phyloP scores from a whole-genome alignment of 2,113 vertebrate genomes.

The Osmerus eperlanus region DNA sequence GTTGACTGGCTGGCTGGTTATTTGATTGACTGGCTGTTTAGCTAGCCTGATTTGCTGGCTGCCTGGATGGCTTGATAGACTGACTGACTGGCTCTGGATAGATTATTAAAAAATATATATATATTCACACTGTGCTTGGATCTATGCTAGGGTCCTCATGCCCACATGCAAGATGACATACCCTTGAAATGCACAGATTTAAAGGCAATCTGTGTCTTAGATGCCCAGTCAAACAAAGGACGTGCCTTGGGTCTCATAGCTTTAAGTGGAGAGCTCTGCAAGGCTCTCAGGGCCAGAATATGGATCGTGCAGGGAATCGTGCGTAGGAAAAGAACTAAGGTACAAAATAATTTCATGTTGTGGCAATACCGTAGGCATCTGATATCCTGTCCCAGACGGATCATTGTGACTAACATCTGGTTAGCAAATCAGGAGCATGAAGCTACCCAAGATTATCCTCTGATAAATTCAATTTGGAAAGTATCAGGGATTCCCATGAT shows the following conservation, averaged over 20 bases:
- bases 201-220: conserved; percentile 36
- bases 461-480: conserved; percentile 31
- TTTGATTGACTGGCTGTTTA: no score
- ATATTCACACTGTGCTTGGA: conserved; percentile 41
- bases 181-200: conserved; percentile 51
- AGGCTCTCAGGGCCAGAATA: neutral
- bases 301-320: neutral
- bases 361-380: conserved; percentile 23
- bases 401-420: conserved; percentile 33
- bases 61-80: no score
- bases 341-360: conserved; percentile 41
- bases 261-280: neutral
- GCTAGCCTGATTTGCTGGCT: no score
- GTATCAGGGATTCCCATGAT: conserved; percentile 19
- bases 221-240: neutral
- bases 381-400: conserved; percentile 45
- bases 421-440: conserved; percentile 2
- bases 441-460: conserved; percentile 6
- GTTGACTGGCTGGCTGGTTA: no score
- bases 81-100: no score
- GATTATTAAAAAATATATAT: no score
- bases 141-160: conserved; percentile 36
- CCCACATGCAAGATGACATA: conserved; percentile 57
- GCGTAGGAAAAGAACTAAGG: conserved; percentile 37
- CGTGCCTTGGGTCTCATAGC: conserved; percentile 9